Percentiles rank a stretch among this genome's conserved stretches.
phyloP scores from a whole-genome alignment of 2,797 vertebrate species.

The Myripristis murdjan region DNA sequence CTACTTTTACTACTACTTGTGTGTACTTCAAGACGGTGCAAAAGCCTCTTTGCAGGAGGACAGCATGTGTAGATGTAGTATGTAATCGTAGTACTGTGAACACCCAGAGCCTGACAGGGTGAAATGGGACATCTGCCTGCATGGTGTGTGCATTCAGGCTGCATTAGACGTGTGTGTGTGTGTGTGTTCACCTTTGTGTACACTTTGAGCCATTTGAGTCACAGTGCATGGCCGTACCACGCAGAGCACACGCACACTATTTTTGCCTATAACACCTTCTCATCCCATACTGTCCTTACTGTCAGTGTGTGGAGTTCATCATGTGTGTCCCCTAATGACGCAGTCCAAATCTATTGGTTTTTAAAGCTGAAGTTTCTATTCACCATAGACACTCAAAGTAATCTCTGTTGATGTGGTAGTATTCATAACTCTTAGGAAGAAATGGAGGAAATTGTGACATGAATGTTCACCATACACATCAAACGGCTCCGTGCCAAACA shows the following conservation, averaged over 20 bases:
- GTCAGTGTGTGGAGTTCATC: constrained; percentile 28
- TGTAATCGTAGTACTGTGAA: neutral
- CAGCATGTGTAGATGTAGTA: constrained; percentile 35
- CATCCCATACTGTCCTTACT: constrained; percentile 45
- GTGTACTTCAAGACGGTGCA: constrained; percentile 55
- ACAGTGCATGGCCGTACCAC: constrained; percentile 62
- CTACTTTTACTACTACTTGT: neutral
- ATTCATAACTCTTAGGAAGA: neutral
- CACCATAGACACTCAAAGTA: neutral
- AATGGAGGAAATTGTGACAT: neutral
- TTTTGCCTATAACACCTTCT: constrained; percentile 44
- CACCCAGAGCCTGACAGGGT: constrained; percentile 21
- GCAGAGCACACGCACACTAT: constrained; percentile 25
- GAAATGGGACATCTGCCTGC: constrained; percentile 60
- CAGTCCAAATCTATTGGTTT: constrained; percentile 2
- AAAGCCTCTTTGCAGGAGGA: constrained; percentile 41
- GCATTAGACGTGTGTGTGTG: constrained; percentile 51
- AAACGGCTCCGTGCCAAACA: constrained; percentile 14
- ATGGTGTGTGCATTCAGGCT: constrained; percentile 75
- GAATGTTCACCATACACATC: constrained; percentile 9
- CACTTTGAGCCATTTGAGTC: constrained; percentile 49
- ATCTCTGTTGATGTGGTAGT: neutral
- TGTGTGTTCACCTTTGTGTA: constrained; percentile 46
- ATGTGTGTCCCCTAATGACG: constrained; percentile 1
- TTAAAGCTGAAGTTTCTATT: neutral